Conservation (phyloP, 2,113 vertebrate genomes). For the Egretta garzetta region DNA sequence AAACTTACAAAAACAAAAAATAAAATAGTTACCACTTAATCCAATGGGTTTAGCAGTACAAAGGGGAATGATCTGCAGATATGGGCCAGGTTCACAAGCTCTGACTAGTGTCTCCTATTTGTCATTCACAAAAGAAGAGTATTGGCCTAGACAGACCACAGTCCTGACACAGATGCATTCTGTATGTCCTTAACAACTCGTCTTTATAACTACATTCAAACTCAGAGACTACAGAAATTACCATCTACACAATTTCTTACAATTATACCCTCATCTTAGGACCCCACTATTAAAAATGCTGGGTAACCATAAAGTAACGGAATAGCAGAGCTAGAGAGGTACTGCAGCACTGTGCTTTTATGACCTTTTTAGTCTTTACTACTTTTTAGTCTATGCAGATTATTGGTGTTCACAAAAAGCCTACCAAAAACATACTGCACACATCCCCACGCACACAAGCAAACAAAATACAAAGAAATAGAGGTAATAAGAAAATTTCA, state of each 20-base stretch:
- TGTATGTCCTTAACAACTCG: neutral
- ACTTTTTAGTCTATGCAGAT: neutral
- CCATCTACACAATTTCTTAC: neutral
- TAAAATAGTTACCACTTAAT: neutral
- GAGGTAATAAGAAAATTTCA: neutral
- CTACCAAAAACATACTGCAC: neutral
- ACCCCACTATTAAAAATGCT: neutral
- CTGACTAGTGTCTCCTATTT: neutral
- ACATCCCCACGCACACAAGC: neutral
- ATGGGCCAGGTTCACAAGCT: neutral
- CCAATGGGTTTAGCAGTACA: neutral
- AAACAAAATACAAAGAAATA: neutral
- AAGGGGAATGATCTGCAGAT: neutral
- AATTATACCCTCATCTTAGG: neutral
- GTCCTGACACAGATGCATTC: neutral
- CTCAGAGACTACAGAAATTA: neutral
- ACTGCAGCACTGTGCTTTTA: neutral
- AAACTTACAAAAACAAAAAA: neutral
- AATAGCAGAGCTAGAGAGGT: neutral
- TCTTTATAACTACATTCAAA: neutral
- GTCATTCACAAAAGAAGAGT: neutral
- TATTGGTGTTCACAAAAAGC: neutral
- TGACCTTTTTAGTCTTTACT: neutral
- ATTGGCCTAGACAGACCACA: neutral
- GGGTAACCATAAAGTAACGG: neutral